Percentiles rank a stretch among this genome's conserved stretches.
These are phyloP conservation scores for Cyanoramphus novaezelandiae DNA, from an alignment of 2,113 vertebrate species.

Conservation along the genomic window DNA sequence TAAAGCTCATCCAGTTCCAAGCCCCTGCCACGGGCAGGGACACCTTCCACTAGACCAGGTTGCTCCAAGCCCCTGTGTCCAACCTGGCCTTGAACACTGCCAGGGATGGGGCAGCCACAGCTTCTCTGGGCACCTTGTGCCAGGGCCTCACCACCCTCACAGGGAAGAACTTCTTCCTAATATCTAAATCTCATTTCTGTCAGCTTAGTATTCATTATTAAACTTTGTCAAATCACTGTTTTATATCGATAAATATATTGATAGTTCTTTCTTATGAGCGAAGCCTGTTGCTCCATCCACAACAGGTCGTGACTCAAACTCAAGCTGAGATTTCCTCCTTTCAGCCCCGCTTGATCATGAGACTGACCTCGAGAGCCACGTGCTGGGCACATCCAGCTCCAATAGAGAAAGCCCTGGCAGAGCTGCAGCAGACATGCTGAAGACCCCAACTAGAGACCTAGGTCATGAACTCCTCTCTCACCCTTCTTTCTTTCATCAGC, in stretches of 20 bases:
- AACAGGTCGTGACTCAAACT: not conserved
- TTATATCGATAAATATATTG: not conserved
- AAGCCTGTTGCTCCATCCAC: not conserved
- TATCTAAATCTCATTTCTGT: not conserved
- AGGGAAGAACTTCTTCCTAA: not conserved
- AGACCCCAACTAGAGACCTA: not conserved
- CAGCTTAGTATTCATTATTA: not conserved
- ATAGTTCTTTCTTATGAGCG: not conserved
- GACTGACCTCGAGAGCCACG: fast-evolving
- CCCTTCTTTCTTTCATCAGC: not conserved
- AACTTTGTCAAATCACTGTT: not conserved
- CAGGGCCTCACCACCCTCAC: not conserved
- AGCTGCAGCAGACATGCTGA: not conserved
- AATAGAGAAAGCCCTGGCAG: fast-evolving
- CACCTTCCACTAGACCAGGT: not conserved
- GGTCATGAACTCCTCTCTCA: not conserved
- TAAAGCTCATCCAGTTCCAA: not conserved
- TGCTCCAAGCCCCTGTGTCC: no score
- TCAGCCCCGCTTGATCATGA: not conserved
- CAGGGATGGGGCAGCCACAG: not conserved
- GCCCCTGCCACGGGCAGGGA: not conserved
- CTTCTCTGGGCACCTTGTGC: not conserved
- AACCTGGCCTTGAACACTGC: no score
- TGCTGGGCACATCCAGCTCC: not conserved
- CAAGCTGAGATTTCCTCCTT: not conserved